A percentile compares a stretch with the other conserved stretches of the same genome.
These are phyloP conservation scores for Agriotes lineatus DNA, from an alignment of 2,888 invertebrate species.

Conservation along the genomic window DNA sequence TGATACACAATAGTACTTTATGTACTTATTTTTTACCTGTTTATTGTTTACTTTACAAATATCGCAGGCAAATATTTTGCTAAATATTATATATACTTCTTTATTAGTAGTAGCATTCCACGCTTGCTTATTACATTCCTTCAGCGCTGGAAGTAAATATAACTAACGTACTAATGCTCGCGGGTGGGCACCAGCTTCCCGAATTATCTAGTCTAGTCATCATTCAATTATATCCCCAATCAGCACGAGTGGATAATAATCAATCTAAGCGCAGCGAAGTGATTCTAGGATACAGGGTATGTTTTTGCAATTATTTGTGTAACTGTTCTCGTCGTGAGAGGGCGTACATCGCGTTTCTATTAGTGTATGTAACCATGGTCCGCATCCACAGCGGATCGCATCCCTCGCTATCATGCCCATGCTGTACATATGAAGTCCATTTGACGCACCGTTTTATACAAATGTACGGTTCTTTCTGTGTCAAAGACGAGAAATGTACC, in stretches of 20 bases:
- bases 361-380: conserved; percentile 48
- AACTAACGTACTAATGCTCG: conserved; percentile 47
- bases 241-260: conserved; percentile 63
- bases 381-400: conserved; percentile 58
- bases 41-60: conserved; percentile 42
- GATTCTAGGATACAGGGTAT: conserved; percentile 95
- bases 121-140: conserved; percentile 65
- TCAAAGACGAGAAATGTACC: conserved; percentile 60
- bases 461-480: conserved; percentile 60
- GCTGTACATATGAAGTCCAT: conserved; percentile 65
- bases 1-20: conserved; percentile 60
- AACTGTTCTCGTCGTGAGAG: conserved; percentile 53
- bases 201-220: conserved; percentile 50
- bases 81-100: conserved; percentile 45
- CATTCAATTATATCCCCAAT: conserved; percentile 58
- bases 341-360: conserved; percentile 56
- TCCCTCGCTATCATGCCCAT: conserved; percentile 58
- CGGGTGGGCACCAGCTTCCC: conserved; percentile 47
- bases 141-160: conserved; percentile 60
- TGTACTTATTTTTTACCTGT: conserved; percentile 47
- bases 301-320: conserved; percentile 91
- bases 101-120: conserved; percentile 59
- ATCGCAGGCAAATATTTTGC: conserved; percentile 47
- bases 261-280: conserved; percentile 73
- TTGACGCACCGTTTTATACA: conserved; percentile 63